Conservation (phyloP, 2,888 invertebrate genomes). For the Tricholauxania praeusta region DNA sequence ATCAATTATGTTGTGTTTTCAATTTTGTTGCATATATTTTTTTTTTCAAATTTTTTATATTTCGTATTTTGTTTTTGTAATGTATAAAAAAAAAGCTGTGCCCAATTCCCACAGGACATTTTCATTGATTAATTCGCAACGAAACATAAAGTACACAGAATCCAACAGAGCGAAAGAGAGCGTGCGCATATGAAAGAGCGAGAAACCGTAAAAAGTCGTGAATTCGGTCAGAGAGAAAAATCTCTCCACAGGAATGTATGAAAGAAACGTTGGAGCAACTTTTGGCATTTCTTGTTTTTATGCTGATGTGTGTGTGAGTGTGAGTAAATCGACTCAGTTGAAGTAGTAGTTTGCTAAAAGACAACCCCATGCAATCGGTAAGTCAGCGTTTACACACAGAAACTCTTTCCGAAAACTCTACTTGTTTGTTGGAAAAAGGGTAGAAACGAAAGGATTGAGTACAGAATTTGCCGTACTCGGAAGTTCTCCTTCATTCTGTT, state of each 20-base stretch:
- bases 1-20: too few species aligned
- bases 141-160: constrained; percentile 32
- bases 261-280: constrained; percentile 10
- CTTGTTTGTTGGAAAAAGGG: too few species aligned
- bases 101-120: constrained; percentile 51
- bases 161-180: constrained; percentile 13
- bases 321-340: neutral
- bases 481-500: too few species aligned
- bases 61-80: neutral
- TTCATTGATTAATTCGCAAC: constrained; percentile 58
- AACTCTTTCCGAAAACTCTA: too few species aligned
- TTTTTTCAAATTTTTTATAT: too few species aligned
- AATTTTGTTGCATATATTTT: too few species aligned
- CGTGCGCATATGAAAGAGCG: constrained; percentile 3
- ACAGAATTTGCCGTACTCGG: too few species aligned
- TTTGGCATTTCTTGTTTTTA: constrained; percentile 3
- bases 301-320: neutral
- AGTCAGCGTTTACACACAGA: too few species aligned
- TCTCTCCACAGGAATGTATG: constrained; percentile 22
- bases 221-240: constrained; percentile 13
- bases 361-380: too few species aligned
- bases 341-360: too few species aligned
- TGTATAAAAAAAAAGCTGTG: constrained; percentile 40
- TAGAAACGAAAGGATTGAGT: too few species aligned
- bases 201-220: constrained; percentile 9